Evolutionary conservation across 1,140 invertebrate species (phyloP).

Genomic region (Argopecten irradians): DNA sequence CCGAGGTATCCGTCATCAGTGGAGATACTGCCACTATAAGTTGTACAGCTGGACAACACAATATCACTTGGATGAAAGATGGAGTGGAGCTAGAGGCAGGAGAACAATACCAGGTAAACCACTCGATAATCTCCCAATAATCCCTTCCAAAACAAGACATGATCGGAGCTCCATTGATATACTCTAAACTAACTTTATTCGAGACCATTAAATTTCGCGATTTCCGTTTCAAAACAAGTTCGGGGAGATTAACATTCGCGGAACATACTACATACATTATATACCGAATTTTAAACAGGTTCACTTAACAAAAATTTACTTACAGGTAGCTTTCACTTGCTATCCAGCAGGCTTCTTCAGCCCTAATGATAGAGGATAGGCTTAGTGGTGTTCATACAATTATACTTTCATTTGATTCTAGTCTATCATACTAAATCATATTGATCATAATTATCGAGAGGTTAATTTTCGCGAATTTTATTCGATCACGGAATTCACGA

Average conservation of each 20-base stretch:
- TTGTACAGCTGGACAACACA: not conserved
- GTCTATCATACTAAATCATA: too few species aligned
- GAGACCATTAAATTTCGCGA: too few species aligned
- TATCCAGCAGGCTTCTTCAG: too few species aligned
- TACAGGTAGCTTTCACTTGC: not conserved
- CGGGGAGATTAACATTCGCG: too few species aligned
- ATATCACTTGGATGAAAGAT: conserved; percentile 37
- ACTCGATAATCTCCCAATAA: not conserved
- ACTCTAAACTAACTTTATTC: not conserved
- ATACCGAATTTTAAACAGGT: not conserved
- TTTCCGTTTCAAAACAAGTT: too few species aligned
- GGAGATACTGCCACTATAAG: not conserved
- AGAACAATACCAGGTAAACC: conserved; percentile 19
- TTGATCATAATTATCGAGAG: too few species aligned
- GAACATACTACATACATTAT: not conserved
- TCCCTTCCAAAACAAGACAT: conserved; percentile 5
- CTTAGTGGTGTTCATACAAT: too few species aligned
- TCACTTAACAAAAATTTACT: not conserved
- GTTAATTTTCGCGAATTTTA: too few species aligned
- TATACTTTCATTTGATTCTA: too few species aligned
- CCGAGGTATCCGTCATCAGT: conserved; percentile 34
- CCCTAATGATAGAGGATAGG: too few species aligned
- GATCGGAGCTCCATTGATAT: not conserved
- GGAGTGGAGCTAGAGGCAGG: not conserved
- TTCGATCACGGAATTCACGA: too few species aligned